A percentile compares a stretch with the other conserved stretches of the same genome.
Conservation (phyloP, 2,888 invertebrate species). For the Rugalucina vietnamica region DNA sequence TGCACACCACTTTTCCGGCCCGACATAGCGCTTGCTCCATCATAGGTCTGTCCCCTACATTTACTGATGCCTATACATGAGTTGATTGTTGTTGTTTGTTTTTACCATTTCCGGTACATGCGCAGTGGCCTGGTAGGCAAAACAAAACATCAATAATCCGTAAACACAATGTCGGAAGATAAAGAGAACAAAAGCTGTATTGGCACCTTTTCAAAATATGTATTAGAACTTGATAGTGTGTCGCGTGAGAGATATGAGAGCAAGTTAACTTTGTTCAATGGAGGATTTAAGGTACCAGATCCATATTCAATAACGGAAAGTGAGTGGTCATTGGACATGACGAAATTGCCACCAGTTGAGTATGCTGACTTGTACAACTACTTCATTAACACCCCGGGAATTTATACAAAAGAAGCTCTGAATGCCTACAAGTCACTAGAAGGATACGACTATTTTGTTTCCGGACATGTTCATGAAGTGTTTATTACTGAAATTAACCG, state of each 20-base stretch:
- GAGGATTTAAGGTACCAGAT: neutral
- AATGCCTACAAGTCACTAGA: constrained; percentile 29
- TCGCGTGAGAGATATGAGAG: neutral
- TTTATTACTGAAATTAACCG: neutral
- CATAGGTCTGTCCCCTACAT: constrained; percentile 47
- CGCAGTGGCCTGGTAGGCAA: neutral
- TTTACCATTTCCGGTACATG: neutral
- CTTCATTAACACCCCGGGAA: constrained; percentile 13
- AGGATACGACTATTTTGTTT: neutral
- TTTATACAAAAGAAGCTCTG: constrained; percentile 2
- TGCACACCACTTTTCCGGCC: constrained; percentile 26
- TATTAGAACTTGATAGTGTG: neutral
- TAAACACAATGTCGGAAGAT: neutral
- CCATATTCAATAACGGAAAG: neutral
- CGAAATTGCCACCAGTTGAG: neutral
- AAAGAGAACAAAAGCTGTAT: neutral
- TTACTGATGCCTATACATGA: constrained; percentile 9
- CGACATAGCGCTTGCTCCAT: constrained; percentile 38
- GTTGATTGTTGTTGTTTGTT: neutral
- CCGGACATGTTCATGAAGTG: neutral
- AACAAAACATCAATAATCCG: neutral
- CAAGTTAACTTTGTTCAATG: neutral
- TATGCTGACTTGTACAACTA: constrained; percentile 18
- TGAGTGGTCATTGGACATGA: neutral
- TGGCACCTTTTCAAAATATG: neutral